Conservation (phyloP, 2,797 vertebrate species). For the Smutsia temminckii region DNA sequence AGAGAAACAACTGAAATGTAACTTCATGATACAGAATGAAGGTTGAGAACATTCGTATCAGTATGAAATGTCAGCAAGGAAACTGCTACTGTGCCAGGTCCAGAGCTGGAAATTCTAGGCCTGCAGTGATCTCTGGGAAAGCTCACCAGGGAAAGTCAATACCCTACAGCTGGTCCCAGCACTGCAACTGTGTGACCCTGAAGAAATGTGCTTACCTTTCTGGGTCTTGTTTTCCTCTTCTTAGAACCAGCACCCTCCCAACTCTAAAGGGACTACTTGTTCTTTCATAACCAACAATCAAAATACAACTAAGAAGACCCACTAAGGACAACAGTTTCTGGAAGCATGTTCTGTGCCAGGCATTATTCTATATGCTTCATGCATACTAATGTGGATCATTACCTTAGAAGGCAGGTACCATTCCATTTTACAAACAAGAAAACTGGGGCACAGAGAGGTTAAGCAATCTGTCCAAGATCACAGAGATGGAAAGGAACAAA, state of each 20-base stretch:
- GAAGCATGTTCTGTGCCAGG: background rate
- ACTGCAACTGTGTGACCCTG: background rate
- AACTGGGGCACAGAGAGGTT: background rate
- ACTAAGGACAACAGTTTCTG: background rate
- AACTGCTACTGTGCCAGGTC: background rate
- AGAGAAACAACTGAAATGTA: background rate
- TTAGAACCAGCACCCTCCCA: background rate
- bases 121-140: background rate
- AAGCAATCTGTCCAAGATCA: background rate
- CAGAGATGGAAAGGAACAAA: background rate
- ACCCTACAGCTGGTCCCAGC: background rate
- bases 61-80: background rate
- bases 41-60: background rate
- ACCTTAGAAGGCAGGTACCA: background rate
- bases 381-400: background rate
- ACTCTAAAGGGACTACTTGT: background rate
- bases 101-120: background rate
- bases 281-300: background rate
- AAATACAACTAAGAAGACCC: background rate
- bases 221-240: background rate
- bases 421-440: background rate
- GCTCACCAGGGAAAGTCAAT: background rate
- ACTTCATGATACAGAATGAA: background rate
- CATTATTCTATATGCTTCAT: background rate
- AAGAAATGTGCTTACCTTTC: background rate